Evolutionary conservation across 2,888 invertebrate genomes (phyloP).

Genomic region (Hydrotaea diabolus): DNA sequence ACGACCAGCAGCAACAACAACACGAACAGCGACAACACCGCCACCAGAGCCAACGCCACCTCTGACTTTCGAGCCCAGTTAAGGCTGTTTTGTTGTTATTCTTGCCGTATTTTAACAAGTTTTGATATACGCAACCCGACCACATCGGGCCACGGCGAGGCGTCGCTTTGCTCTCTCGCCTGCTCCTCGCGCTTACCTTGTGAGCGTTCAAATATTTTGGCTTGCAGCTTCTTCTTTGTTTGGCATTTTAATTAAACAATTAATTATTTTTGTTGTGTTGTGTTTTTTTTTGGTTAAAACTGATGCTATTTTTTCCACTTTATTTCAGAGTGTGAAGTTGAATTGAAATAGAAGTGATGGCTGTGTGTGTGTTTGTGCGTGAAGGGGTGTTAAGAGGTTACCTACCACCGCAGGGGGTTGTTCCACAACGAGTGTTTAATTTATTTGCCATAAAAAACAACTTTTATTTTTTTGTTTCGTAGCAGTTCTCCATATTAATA

Average conservation of each 20-base stretch:
- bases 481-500: neutral
- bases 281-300: neutral
- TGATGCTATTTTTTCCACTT: neutral
- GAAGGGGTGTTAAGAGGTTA: too few relatives aligned
- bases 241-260: slow-evolving; percentile 21
- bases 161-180: neutral
- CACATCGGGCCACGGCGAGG: neutral
- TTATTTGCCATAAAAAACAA: slow-evolving; percentile 23
- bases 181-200: neutral
- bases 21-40: neutral
- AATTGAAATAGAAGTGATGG: neutral
- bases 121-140: neutral
- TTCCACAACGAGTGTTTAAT: slow-evolving; percentile 10
- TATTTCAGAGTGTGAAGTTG: neutral
- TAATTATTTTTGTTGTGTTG: slow-evolving; percentile 24
- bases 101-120: neutral
- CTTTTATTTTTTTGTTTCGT: neutral
- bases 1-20: neutral
- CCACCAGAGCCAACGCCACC: neutral
- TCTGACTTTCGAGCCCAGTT: slow-evolving; percentile 17
- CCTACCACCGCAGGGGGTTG: too few relatives aligned
- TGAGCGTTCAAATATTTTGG: neutral
- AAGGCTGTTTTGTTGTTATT: slow-evolving; percentile 30
- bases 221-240: slow-evolving; percentile 10
- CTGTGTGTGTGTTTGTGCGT: neutral